Evolutionary conservation across 1,140 invertebrate species (phyloP), one percentile per base, ranked within the genome.

Genomic region (Xylocopa sonorina): DNA sequence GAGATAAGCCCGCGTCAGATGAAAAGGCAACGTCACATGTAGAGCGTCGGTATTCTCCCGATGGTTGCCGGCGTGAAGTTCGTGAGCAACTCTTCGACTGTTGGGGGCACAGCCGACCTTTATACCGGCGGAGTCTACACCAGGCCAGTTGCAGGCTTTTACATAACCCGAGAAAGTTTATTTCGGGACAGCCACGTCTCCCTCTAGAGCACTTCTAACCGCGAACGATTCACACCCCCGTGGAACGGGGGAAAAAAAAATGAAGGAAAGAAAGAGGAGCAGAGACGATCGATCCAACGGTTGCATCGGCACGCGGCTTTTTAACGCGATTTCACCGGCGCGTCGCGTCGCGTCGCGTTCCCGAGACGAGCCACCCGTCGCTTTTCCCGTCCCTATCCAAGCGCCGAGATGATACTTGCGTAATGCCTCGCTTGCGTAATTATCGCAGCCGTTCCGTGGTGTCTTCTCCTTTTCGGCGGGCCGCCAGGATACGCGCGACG

Each of bases 151-250:
- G 57, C 64, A 50, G 64, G 80, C 64, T 75, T 90, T 90, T 90
- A 90, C 84, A 89, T 90, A 90, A 90, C 82, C 84, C 83, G 89
- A 88, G 90, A 91, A 91, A 91, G 90, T 90, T 86, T 90, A 90
- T 89, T 90, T 91, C 86, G 90, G 89, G 82, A 79, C 58, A 80
- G n/a, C 24, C 43, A 62, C 69, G 21, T 71, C 76, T 78, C 75
- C 81, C 78, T 79, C 69, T 82, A 46, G 74, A 77, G 27, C 48
- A 62, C 32, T 51, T 66, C 41, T 27, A 55, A 38, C 63, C 18
- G 18, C 38, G 10, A 24, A 32, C 27, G 27, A 43, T 62, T 21
- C 48, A 72, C 72, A 68, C 55, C 63, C 51, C 63, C 48, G 12
- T 48, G 0, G 29, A 38, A 72, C 9, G 12, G 24, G 34, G 0